Percentiles rank a stretch among this genome's conserved stretches.
These are phyloP conservation scores for Proterorhinus semilunaris DNA, from an alignment of 2,113 vertebrate genomes.

Conservation along the genomic window DNA sequence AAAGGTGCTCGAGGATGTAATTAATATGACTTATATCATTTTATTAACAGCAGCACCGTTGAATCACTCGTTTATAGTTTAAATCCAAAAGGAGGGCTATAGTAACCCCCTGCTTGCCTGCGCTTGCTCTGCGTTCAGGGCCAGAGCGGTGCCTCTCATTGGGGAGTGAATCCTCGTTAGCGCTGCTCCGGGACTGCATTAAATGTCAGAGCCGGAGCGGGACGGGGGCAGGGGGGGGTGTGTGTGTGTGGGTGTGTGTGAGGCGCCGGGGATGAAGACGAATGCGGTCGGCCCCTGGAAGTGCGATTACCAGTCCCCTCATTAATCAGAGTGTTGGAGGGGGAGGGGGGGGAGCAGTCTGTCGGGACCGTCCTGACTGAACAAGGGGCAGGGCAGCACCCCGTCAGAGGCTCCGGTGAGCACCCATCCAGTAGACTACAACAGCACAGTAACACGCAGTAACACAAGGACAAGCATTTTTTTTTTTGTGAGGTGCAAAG, in stretches of 20 bases:
- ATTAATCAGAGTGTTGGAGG: constrained; percentile 69
- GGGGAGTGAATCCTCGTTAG: constrained; percentile 75
- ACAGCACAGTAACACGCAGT: too few relatives aligned
- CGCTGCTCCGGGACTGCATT: constrained; percentile 74
- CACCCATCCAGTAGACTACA: constrained; percentile 25
- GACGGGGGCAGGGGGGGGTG: constrained; percentile 47
- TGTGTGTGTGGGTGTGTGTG: too few relatives aligned
- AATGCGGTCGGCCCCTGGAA: constrained; percentile 77
- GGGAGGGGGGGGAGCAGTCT: constrained; percentile 75
- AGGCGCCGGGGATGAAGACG: constrained; percentile 72
- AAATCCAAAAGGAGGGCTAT: too few relatives aligned
- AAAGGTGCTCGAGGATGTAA: too few relatives aligned
- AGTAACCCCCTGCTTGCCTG: constrained; percentile 38
- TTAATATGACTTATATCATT: too few relatives aligned
- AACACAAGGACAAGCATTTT: too few relatives aligned
- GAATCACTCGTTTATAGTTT: too few relatives aligned
- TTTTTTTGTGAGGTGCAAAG: too few relatives aligned
- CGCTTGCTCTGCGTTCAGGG: constrained; percentile 45
- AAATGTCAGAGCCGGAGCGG: constrained; percentile 75
- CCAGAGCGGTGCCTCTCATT: constrained; percentile 55
- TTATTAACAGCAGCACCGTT: too few relatives aligned
- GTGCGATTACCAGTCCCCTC: constrained; percentile 78
- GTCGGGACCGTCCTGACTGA: constrained; percentile 65
- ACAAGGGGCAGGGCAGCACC: constrained; percentile 73
- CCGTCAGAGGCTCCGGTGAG: constrained; percentile 55